Base-by-base conservation (phyloP, 2,797 vertebrate species). In the Manis javanica region DNA sequence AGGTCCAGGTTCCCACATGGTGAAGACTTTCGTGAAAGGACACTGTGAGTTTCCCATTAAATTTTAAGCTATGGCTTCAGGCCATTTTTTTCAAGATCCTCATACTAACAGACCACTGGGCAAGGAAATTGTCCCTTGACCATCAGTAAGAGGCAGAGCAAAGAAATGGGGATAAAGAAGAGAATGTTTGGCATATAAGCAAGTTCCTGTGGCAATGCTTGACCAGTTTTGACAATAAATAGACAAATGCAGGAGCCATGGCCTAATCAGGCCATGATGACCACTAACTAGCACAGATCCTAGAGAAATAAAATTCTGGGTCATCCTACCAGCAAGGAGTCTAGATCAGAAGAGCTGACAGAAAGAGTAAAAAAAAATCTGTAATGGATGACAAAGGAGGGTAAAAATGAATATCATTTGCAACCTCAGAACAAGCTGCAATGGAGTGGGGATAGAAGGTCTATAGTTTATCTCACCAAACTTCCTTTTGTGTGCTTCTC, bases 391-490 rank as follows among this genome's bases (percentile, higher is more conserved):
- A 49, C 16, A 69, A 3, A 78, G 4, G 37, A 72, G 0, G 1
- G 7, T 77, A 23, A 75, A 0, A 18, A 83, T 37, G 11, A 92
- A 4, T 29, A 55, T 37, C 12, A 34, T 39, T 55, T 61, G 19
- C 5, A 31, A 59, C 39, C 26, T 78, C 46, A 75, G 14, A 75
- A n/a, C 5, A 85, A 81, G n/a, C 3, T 42, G 4, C 29, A 59
- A 3, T 10, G 2, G n/a, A 23, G 5, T 74, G 2, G 0, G 29
- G 13, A 26, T 9, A 39, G 23, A 55, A 19, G 2, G 3, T 74
- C n/a, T 74, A 5, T 2, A 23, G 18, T 91, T 63, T 34, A 82
- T 5, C 29, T 7, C 15, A 66, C 19, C 39, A 53, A 23, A 9
- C 4, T 53, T 68, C 13, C 34, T 61, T 37, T 59, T 13, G 46